Evolutionary conservation across 2,888 invertebrate genomes (phyloP).

Genomic region (Parelbella ahira): DNA sequence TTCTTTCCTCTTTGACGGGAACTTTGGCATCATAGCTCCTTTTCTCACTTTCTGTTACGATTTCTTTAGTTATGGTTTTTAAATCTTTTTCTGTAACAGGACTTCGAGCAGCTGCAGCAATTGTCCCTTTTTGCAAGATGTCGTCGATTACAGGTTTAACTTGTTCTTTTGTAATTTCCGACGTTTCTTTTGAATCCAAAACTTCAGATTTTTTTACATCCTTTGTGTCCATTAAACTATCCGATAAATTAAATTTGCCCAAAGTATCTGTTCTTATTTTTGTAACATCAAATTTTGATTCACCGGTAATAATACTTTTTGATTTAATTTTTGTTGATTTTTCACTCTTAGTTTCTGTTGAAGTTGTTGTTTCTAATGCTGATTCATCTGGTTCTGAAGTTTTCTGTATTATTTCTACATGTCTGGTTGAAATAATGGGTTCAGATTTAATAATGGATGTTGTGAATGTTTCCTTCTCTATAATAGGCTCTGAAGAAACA

Average conservation of each 20-base stretch:
- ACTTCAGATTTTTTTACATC: slow-evolving; percentile 45
- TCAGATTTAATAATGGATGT: slow-evolving; percentile 28
- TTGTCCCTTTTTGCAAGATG: slow-evolving; percentile 63
- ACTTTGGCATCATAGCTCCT: slow-evolving; percentile 72
- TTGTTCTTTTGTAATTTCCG: slow-evolving; percentile 66
- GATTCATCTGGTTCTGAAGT: slow-evolving; percentile 39
- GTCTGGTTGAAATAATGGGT: slow-evolving; percentile 6
- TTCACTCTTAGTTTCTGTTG: slow-evolving; percentile 28
- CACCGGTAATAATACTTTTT: slow-evolving; percentile 31
- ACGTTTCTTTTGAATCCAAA: slow-evolving; percentile 48
- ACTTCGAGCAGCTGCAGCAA: slow-evolving; percentile 59
- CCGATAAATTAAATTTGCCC: slow-evolving; percentile 57
- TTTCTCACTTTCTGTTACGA: slow-evolving; percentile 58
- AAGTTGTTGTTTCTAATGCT: slow-evolving; percentile 34
- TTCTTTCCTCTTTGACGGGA: slow-evolving; percentile 66
- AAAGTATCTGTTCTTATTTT: slow-evolving; percentile 69
- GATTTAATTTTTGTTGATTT: slow-evolving; percentile 35
- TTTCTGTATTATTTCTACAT: slow-evolving; percentile 31
- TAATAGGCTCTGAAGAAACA: slow-evolving; percentile 7
- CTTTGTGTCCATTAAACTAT: slow-evolving; percentile 41
- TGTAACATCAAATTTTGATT: slow-evolving; percentile 61
- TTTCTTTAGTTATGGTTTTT: slow-evolving; percentile 58
- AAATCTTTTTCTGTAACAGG: slow-evolving; percentile 64
- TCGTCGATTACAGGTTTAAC: slow-evolving; percentile 70
- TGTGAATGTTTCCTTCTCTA: slow-evolving; percentile 30